phyloP scores from a whole-genome alignment of 1,140 invertebrate species.

The Limonius californicus region DNA sequence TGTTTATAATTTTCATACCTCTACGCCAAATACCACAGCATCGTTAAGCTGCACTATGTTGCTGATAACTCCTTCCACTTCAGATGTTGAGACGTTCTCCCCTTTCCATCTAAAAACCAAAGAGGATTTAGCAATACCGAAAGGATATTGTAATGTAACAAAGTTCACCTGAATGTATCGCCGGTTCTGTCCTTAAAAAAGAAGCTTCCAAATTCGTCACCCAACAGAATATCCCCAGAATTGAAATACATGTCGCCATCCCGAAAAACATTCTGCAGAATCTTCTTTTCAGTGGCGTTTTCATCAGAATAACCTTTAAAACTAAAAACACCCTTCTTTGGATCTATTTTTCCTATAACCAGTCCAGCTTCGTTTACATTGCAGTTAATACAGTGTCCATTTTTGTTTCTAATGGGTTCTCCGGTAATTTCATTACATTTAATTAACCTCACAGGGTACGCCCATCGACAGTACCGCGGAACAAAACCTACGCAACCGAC shows the following conservation, averaged over 20 bases:
- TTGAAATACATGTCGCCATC: slow-evolving; percentile 87
- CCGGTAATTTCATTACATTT: slow-evolving; percentile 76
- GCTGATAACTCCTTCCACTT: slow-evolving; percentile 89
- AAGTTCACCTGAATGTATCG: slow-evolving; percentile 79
- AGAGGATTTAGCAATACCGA: too few relatives aligned
- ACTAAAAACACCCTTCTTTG: slow-evolving; percentile 61
- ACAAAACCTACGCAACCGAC: slow-evolving; percentile 92
- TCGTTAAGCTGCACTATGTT: slow-evolving; percentile 71
- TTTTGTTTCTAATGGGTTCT: slow-evolving; percentile 66
- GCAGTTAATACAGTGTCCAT: slow-evolving; percentile 79
- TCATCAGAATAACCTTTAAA: slow-evolving; percentile 86
- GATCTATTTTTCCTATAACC: slow-evolving; percentile 75
- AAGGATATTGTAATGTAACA: too few relatives aligned
- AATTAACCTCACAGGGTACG: slow-evolving; percentile 74
- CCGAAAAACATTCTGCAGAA: slow-evolving; percentile 77
- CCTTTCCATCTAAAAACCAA: slow-evolving; percentile 87
- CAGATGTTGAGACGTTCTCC: slow-evolving; percentile 95
- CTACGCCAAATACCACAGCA: slow-evolving; percentile 80
- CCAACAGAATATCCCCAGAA: slow-evolving; percentile 87
- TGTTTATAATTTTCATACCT: slow-evolving; percentile 47
- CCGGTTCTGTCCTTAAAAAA: slow-evolving; percentile 90
- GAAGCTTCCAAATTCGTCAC: slow-evolving; percentile 88
- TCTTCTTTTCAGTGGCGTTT: slow-evolving; percentile 87
- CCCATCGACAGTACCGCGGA: slow-evolving; percentile 60
- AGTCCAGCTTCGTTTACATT: slow-evolving; percentile 69